Percentiles rank a stretch among this genome's conserved stretches.
Conservation (phyloP, 2,797 vertebrate species). For the Forpus xanthops region DNA sequence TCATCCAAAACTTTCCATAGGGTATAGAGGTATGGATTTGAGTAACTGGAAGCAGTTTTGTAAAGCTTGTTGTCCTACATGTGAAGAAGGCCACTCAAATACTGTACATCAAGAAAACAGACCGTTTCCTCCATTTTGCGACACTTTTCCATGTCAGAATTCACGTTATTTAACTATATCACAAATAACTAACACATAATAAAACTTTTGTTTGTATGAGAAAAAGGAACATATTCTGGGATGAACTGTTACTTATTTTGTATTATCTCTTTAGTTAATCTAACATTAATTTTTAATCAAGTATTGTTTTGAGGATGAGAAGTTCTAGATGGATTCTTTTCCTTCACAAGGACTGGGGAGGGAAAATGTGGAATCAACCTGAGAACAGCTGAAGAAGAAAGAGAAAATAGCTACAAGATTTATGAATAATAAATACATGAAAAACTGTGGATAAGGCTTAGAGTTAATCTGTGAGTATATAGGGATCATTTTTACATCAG, state of each 20-base stretch:
- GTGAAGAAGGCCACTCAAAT: background rate
- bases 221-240: accelerated
- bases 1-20: background rate
- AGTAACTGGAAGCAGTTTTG: background rate
- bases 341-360: background rate
- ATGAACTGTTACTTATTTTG: background rate
- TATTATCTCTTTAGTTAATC: background rate
- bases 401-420: background rate
- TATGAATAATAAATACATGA: background rate
- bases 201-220: background rate
- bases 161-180: background rate
- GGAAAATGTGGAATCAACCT: background rate
- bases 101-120: background rate
- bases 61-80: background rate
- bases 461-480: background rate
- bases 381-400: background rate
- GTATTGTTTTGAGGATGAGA: background rate
- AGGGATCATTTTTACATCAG: background rate
- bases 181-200: background rate
- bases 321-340: background rate
- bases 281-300: background rate
- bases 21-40: background rate
- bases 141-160: background rate
- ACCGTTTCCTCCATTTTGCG: background rate
- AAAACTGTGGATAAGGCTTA: background rate